Evolutionary conservation across 2,888 invertebrate genomes (phyloP).

Genomic region (Campoletis raptor): DNA sequence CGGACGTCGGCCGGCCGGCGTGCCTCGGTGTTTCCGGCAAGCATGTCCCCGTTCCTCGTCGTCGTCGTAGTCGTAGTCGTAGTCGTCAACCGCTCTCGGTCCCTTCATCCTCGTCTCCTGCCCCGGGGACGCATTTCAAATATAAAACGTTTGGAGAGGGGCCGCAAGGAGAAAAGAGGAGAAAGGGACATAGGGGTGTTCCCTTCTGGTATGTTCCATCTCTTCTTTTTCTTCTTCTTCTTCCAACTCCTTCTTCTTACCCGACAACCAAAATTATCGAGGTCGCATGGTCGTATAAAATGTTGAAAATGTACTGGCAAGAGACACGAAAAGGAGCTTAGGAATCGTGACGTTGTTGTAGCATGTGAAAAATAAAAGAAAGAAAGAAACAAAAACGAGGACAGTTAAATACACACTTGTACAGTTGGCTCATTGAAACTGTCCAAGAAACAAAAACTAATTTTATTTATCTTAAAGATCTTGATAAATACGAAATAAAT

Average conservation of each 20-base stretch:
- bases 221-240: background rate
- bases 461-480: too few species aligned
- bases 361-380: background rate
- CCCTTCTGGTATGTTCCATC: slow-evolving; percentile 35
- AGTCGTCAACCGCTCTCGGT: slow-evolving; percentile 57
- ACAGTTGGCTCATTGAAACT: background rate
- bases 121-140: slow-evolving; percentile 70
- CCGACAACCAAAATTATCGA: slow-evolving; percentile 62
- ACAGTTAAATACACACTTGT: slow-evolving; percentile 6
- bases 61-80: slow-evolving; percentile 33
- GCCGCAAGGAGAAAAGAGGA: background rate
- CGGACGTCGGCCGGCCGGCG: slow-evolving; percentile 69
- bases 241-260: background rate
- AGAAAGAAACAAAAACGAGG: background rate
- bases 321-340: slow-evolving; percentile 60
- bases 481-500: too few species aligned
- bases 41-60: slow-evolving; percentile 61
- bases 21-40: slow-evolving; percentile 77
- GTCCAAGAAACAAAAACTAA: background rate
- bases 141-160: slow-evolving; percentile 68
- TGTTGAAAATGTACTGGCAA: slow-evolving; percentile 54
- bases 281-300: slow-evolving; percentile 59
- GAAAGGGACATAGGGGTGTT: background rate
- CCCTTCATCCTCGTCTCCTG: slow-evolving; percentile 37
- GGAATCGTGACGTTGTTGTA: slow-evolving; percentile 28